Evolutionary conservation across 2,888 invertebrate genomes (phyloP).

Genomic region (Nephrocerus scutellatus): DNA sequence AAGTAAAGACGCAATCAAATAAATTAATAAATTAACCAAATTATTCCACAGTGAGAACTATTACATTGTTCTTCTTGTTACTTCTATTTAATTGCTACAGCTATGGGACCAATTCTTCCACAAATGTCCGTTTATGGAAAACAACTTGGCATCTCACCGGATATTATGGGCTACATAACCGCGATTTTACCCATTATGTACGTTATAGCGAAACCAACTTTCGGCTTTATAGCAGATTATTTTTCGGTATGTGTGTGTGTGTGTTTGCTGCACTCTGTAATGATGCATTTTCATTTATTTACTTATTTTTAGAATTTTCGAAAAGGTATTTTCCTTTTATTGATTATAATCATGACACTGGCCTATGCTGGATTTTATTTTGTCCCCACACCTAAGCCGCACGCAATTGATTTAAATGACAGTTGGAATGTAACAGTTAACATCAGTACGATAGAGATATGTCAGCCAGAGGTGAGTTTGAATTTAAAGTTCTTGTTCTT

Average conservation of each 20-base stretch:
- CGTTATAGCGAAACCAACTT: slow-evolving; percentile 67
- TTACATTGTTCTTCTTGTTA: slow-evolving; percentile 82
- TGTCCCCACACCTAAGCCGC: slow-evolving; percentile 49
- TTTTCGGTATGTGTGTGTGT: slow-evolving; percentile 51
- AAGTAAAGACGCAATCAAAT: too few species aligned
- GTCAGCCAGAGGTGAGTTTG: slow-evolving; percentile 24
- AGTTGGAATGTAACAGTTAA: slow-evolving; percentile 27
- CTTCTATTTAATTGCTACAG: slow-evolving; percentile 52
- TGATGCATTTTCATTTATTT: neutral
- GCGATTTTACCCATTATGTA: slow-evolving; percentile 69
- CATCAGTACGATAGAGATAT: slow-evolving; percentile 20
- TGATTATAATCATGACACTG: slow-evolving; percentile 59
- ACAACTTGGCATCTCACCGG: slow-evolving; percentile 68
- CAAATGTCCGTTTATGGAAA: slow-evolving; percentile 71
- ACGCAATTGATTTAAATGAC: slow-evolving; percentile 26
- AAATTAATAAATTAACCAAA: too few species aligned
- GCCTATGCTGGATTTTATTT: slow-evolving; percentile 66
- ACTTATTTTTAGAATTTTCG: slow-evolving; percentile 44
- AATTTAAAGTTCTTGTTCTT: too few species aligned
- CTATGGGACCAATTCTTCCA: slow-evolving; percentile 73
- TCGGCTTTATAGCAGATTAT: slow-evolving; percentile 69
- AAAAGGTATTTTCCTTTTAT: slow-evolving; percentile 62
- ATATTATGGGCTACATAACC: slow-evolving; percentile 70
- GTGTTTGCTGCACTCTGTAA: neutral
- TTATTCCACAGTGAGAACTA: slow-evolving; percentile 80